phyloP scores from a whole-genome alignment of 2,888 invertebrate genomes.

The Protonemura montana region DNA sequence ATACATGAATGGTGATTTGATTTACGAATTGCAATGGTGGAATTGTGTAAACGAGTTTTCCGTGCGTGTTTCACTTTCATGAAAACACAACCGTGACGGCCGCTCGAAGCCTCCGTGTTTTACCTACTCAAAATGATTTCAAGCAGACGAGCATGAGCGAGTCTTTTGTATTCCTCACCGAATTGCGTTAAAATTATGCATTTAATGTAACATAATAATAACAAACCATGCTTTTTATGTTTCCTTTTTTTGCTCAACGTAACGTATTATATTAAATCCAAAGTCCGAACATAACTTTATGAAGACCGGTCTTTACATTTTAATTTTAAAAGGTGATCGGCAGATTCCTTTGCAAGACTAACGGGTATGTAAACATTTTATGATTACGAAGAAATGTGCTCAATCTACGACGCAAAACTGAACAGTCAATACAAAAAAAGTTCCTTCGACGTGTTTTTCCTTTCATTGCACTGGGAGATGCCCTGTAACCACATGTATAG shows the following conservation, averaged over 20 bases:
- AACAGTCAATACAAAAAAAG: not conserved
- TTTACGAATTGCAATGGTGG: not conserved
- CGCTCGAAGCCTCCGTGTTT: not conserved
- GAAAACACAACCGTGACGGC: not conserved
- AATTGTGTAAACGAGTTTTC: not conserved
- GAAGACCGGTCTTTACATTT: not conserved
- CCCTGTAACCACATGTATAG: not conserved
- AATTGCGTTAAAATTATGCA: not conserved
- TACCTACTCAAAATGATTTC: not conserved
- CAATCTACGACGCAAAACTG: not conserved
- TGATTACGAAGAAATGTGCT: not conserved
- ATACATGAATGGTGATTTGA: not conserved
- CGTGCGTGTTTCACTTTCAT: slow-evolving; percentile 12
- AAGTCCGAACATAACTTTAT: too few relatives aligned
- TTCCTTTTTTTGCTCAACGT: not conserved
- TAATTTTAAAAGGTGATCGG: not conserved
- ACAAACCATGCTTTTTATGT: not conserved
- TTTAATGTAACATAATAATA: not conserved
- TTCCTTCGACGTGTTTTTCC: not conserved
- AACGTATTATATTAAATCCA: too few relatives aligned
- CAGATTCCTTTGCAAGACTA: not conserved
- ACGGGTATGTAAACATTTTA: not conserved
- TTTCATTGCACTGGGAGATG: not conserved
- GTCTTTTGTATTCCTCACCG: not conserved
- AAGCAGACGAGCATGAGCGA: not conserved